These are phyloP conservation scores for Machaerirhynchus nigripectus DNA, from an alignment of 2,113 vertebrate species.

Conservation along the genomic window DNA sequence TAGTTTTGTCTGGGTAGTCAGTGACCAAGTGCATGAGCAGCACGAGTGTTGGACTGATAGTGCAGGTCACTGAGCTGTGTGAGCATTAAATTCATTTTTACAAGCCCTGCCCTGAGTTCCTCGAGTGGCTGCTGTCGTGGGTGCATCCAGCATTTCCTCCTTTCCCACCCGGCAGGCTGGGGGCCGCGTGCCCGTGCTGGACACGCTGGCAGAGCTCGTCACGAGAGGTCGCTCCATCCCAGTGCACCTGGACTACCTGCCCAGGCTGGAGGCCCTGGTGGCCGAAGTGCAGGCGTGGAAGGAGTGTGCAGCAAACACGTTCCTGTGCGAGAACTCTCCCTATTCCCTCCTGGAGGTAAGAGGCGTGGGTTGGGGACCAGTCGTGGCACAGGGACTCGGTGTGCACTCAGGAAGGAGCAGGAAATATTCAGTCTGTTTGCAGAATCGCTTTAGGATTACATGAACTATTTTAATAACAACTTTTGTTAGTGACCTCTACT, in stretches of 20 bases:
- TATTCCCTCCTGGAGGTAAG: conserved; percentile 89
- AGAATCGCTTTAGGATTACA: background rate
- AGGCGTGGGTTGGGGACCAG: background rate
- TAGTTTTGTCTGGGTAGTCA: background rate
- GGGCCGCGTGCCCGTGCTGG: conserved; percentile 75
- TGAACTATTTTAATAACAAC: background rate
- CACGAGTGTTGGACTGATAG: background rate
- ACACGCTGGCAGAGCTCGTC: conserved; percentile 83
- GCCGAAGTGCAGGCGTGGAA: conserved; percentile 88
- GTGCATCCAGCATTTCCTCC: background rate
- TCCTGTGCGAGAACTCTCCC: conserved; percentile 82
- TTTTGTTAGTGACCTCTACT: background rate
- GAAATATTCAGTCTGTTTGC: background rate
- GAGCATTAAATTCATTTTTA: background rate
- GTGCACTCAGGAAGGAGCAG: background rate
- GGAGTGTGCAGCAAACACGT: conserved; percentile 82
- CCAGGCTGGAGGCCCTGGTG: conserved; percentile 83
- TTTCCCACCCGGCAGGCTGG: conserved; percentile 64
- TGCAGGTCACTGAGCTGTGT: background rate
- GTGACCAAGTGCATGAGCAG: background rate
- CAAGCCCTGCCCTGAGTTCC: background rate
- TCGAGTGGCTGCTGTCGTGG: background rate
- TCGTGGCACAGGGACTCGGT: background rate
- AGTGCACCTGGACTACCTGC: conserved; percentile 85
- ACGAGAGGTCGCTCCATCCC: conserved; percentile 85